These are phyloP conservation scores for Microctenopoma stevenorrisi DNA, from an alignment of 2,797 vertebrate species.

Conservation along the genomic window DNA sequence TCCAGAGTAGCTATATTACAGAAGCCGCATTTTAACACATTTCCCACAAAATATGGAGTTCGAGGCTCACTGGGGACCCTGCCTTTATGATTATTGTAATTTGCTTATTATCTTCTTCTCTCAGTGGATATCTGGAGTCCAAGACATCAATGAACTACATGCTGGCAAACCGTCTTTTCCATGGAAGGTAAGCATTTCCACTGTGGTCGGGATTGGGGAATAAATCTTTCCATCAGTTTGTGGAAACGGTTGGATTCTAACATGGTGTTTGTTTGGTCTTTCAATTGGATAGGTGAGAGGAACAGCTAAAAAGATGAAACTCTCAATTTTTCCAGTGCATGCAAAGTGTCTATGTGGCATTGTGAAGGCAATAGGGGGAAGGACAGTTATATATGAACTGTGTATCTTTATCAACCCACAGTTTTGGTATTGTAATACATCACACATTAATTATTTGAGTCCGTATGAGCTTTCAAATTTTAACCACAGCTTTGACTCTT, in stretches of 20 bases:
- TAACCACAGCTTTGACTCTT: conserved; percentile 52
- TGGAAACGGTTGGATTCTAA: conserved; percentile 68
- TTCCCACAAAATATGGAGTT: conserved; percentile 56
- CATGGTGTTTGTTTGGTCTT: conserved; percentile 75
- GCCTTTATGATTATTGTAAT: conserved; percentile 68
- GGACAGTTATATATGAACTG: conserved; percentile 42
- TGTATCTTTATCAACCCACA: conserved; percentile 40
- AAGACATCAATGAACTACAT: conserved; percentile 97
- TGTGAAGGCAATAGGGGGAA: conserved; percentile 44
- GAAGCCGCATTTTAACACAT: conserved; percentile 56
- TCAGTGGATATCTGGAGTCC: conserved; percentile 93
- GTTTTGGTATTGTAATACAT: conserved; percentile 56
- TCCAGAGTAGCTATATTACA: conserved; percentile 41
- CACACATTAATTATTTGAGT: conserved; percentile 49
- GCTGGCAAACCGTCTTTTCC: conserved; percentile 94
- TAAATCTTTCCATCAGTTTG: conserved; percentile 72
- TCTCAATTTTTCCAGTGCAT: conserved; percentile 68
- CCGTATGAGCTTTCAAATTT: conserved; percentile 41
- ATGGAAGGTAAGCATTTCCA: conserved; percentile 90
- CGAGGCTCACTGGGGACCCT: conserved; percentile 26
- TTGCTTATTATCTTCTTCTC: conserved; percentile 72
- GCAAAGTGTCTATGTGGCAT: conserved; percentile 60
- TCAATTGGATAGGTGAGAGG: conserved; percentile 75
- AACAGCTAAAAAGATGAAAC: conserved; percentile 65
- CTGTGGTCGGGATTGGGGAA: conserved; percentile 69